Evolutionary conservation across 2,888 invertebrate genomes (phyloP), one percentile per base, ranked within the genome.

Genomic region (Eupithecia insigniata): DNA sequence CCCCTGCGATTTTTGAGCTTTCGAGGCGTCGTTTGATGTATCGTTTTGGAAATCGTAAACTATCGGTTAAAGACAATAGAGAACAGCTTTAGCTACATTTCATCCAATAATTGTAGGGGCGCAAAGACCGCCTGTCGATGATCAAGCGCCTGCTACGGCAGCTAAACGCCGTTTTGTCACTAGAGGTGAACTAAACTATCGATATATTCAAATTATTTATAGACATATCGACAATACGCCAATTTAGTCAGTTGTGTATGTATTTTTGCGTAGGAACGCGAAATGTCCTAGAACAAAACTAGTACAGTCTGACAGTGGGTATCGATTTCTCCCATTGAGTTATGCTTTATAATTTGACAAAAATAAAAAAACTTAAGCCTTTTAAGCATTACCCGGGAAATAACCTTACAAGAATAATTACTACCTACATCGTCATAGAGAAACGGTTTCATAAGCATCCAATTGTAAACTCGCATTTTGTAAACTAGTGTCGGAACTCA

Each of bases 31-130:
- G 28, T 26, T 65, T 55, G 28, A 67, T 71, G 70, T 12, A 55
- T 39, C 32, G 26, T n/a, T 22, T 65, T 64, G 58, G 66, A 82
- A 81, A 80, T 82, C 81, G 81, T 84, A 82, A 81, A 80, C 80
- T 81, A 81, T 81, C 81, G 82, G 83, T 83, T 71, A 82, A 71
- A 86, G 82, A 87, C 87, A 89, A 88, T 88, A 88, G 88, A 82
- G 81, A 83, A 84, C 84, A 79, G 81, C 82, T 81, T 83, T 82
- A 84, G 84, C 86, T 84, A 89, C 89, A 90, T 88, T 89, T 90
- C 87, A 90, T 88, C 84, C 84, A 82, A 84, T 90, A 90, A 90
- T 90, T 90, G 89, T 84, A 86, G 85, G 86, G 89, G 84, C 83
- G 85, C 84, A 83, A 81, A 82, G 82, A 79, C 83, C 26, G 55